Base-by-base conservation (phyloP, 2,888 invertebrate genomes). In the Chrysodeixis includens region DNA sequence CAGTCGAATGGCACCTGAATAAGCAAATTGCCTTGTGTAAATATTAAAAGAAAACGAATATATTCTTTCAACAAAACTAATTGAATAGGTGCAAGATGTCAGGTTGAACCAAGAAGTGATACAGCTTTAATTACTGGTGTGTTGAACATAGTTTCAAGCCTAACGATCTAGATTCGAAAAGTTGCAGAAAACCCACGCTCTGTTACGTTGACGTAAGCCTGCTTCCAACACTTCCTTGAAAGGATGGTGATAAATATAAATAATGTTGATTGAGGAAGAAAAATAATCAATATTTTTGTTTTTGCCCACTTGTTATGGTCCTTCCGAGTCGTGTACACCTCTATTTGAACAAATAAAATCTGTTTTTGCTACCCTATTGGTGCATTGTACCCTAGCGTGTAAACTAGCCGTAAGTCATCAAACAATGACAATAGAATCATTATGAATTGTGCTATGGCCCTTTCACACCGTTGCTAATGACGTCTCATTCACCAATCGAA, bases 391-490 rank as follows among this genome's bases (percentile, higher is more conserved):
- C 35, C 40, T 40, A 3, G 40, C 40, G 40, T 40, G 40, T 69
- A 70, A 79, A 66, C 44, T 64, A 60, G 56, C 58, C 62, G n/a
- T 49, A 49, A 49, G 20, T 18, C 46, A 49, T 49, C 46, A 49
- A 49, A 49, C 46, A 49, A 49, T 20, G 46, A 49, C 46, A 49
- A 49, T 49, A 18, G 18, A 49, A 18, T 49, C 46, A 49, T 49
- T 10, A 40, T 40, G 40, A 40, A 40, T n/a, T 9, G 20, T 20
- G 20, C 18, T 49, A 20, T 49, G 46, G 46, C 20, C 46, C 46
- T 49, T 49, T 49, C 46, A 16, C 46, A 49, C 46, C 18, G 40
- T 40, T 10, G 18, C 18, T 49, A 18, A 20, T 20, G 18, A 49
- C 46, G 20, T 9, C 20, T 49, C 46, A 46, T 46, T 46, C 40